Evolutionary conservation across 30 jellyfish, hydroid and myxozoan species (phyloP).

Genomic region (Aurelia aurita complex sp. Pacific): DNA sequence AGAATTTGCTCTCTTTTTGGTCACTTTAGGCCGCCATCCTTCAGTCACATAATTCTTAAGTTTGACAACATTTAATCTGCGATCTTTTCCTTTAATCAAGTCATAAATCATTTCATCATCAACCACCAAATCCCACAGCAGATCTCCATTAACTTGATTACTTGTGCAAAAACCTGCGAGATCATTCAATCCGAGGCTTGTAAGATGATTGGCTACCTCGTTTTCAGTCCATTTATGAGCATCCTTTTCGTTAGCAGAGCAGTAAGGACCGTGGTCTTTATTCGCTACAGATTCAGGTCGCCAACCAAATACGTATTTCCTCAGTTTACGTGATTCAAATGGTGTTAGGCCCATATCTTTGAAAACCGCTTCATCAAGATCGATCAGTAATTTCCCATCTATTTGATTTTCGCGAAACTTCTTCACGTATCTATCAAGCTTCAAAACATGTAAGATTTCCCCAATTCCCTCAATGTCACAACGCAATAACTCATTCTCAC

Average conservation of each 20-base stretch:
- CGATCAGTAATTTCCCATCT: constrained; percentile 89
- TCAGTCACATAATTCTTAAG: constrained; percentile 85
- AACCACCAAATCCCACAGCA: constrained; percentile 85
- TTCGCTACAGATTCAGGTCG: constrained; percentile 73
- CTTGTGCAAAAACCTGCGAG: constrained; percentile 68
- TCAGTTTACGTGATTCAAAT: constrained; percentile 87
- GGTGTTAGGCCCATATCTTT: constrained; percentile 82
- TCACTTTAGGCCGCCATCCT: constrained; percentile 93
- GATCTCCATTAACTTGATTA: constrained; percentile 93
- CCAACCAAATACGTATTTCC: constrained; percentile 96
- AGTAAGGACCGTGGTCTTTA: constrained; percentile 3
- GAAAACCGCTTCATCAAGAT: constrained; percentile 91
- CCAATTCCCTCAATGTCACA: constrained; percentile 78
- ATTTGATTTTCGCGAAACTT: constrained; percentile 79
- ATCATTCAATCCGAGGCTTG: constrained; percentile 66
- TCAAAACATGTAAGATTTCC: constrained; percentile 33
- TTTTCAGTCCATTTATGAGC: constrained; percentile 82
- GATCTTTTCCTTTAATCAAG: constrained; percentile 52
- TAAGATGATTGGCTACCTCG: constrained; percentile 76
- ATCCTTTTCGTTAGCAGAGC: constrained; percentile 51
- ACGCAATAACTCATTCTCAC: constrained; percentile 66
- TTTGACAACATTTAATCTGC: constrained; percentile 78
- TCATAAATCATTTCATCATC: constrained; percentile 77
- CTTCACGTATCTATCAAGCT: constrained; percentile 29
- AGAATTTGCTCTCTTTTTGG: constrained; percentile 13